A percentile compares a stretch with the other conserved stretches of the same genome.
phyloP scores from a whole-genome alignment of 2,797 vertebrate genomes.

The Percopsis omiscomaycus region DNA sequence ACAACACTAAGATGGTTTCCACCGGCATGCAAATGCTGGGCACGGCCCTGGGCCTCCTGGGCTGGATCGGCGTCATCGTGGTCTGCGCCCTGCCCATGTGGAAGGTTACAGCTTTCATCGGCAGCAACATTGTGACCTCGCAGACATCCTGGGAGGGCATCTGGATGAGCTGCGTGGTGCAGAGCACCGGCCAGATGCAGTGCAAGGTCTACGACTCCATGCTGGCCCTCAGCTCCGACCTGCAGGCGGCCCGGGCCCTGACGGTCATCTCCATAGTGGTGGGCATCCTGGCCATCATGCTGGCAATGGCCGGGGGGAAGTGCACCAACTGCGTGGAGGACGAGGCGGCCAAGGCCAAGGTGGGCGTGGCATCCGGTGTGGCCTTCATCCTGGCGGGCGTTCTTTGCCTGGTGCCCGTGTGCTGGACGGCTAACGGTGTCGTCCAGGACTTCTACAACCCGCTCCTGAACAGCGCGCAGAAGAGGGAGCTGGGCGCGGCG shows the following conservation, averaged over 20 bases:
- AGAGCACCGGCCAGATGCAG: conserved; percentile 98
- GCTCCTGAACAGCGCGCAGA: conserved; percentile 75
- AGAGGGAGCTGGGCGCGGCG: conserved; percentile 86
- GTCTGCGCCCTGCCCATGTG: conserved; percentile 92
- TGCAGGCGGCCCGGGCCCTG: conserved; percentile 90
- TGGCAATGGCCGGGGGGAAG: conserved; percentile 84
- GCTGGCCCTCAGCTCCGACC: conserved; percentile 86
- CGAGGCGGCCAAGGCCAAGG: conserved; percentile 78
- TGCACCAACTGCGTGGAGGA: conserved; percentile 95
- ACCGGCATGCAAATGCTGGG: conserved; percentile 92
- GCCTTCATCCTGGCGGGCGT: conserved; percentile 81
- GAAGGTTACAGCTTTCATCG: conserved; percentile 89
- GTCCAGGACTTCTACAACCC: conserved; percentile 93
- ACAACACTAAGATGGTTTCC: conserved; percentile 82
- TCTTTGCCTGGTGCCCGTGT: conserved; percentile 85
- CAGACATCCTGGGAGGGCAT: conserved; percentile 92
- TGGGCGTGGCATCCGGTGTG: conserved; percentile 80
- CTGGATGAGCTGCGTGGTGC: conserved; percentile 94
- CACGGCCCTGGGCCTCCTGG: conserved; percentile 82
- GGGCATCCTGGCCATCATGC: conserved; percentile 83
- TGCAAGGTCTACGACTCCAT: conserved; percentile 95
- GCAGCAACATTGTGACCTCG: conserved; percentile 89
- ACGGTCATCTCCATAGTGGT: conserved; percentile 82
- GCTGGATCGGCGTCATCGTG: conserved; percentile 88
- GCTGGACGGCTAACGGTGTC: conserved; percentile 87